phyloP scores from a whole-genome alignment of 2,113 vertebrate genomes.

The Charina bottae region DNA sequence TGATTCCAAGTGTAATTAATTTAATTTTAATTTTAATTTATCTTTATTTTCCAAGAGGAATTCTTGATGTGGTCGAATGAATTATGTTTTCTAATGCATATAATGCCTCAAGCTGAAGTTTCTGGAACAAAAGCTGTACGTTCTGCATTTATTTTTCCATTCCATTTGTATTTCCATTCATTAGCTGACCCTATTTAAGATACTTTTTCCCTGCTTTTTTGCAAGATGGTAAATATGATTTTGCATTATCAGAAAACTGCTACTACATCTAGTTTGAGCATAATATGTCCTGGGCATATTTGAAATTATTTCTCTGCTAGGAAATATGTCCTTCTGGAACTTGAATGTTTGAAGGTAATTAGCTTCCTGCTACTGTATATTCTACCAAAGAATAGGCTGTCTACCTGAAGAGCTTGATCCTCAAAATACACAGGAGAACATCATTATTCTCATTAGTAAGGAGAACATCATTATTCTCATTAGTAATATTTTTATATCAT shows the following conservation, averaged over 20 bases:
- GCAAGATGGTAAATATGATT: not conserved
- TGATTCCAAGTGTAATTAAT: conserved; percentile 42
- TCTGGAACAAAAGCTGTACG: conserved; percentile 1
- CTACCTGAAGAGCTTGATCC: not conserved
- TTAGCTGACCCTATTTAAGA: not conserved
- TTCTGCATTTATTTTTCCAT: not conserved
- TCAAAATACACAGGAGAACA: not conserved
- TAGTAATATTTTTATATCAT: not conserved
- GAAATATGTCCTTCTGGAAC: not conserved
- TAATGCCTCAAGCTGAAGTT: conserved; percentile 14
- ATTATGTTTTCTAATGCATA: conserved; percentile 7
- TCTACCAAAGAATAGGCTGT: not conserved
- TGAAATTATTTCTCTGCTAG: not conserved
- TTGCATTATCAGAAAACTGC: not conserved
- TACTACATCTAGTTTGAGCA: not conserved
- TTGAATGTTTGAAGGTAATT: not conserved
- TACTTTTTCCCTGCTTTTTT: not conserved
- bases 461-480: not conserved
- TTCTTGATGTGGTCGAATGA: conserved; percentile 19
- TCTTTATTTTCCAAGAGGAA: not conserved
- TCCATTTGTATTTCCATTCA: conserved; percentile 8
- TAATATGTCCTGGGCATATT: not conserved
- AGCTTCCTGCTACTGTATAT: not conserved
- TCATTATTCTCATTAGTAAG: not conserved
- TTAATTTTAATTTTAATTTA: conserved; percentile 14